A percentile compares a stretch with the other conserved stretches of the same genome.
Evolutionary conservation across 1,140 invertebrate genomes (phyloP).

Genomic region (Leptestheria dahalacensis): DNA sequence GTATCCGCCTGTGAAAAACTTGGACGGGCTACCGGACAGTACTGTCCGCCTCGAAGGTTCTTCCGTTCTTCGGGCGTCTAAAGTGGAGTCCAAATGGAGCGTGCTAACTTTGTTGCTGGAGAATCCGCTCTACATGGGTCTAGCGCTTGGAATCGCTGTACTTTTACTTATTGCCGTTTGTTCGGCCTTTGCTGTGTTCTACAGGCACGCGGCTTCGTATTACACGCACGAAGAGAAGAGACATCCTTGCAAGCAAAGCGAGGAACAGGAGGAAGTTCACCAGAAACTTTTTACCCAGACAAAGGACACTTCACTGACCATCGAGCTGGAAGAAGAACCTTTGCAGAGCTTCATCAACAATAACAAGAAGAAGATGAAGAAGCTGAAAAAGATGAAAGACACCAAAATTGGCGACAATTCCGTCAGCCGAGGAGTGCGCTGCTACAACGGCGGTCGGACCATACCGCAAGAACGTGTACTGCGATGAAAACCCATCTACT

Average conservation of each 20-base stretch:
- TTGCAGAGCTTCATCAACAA: not conserved
- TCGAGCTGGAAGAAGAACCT: not conserved
- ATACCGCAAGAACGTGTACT: not conserved
- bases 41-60: not conserved
- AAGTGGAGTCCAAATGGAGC: too few species aligned
- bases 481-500: too few species aligned
- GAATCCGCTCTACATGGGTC: constrained; percentile 20
- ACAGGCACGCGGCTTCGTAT: constrained; percentile 47
- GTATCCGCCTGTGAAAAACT: constrained; percentile 2
- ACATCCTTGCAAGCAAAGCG: not conserved
- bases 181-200: constrained; percentile 29
- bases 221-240: constrained; percentile 47
- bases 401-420: not conserved
- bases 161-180: constrained; percentile 25
- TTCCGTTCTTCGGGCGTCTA: too few species aligned
- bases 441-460: not conserved
- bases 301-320: not conserved
- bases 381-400: not conserved
- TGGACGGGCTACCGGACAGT: not conserved
- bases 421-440: not conserved
- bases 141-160: constrained; percentile 26
- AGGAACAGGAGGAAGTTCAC: not conserved
- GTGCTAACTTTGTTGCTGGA: too few species aligned
- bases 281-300: not conserved
- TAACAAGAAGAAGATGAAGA: not conserved